Evolutionary conservation across 53 echinoderm and acorn worm genomes (phyloP), one percentile per base, ranked within the genome.

Genomic region (Hippasteria phrygiana): DNA sequence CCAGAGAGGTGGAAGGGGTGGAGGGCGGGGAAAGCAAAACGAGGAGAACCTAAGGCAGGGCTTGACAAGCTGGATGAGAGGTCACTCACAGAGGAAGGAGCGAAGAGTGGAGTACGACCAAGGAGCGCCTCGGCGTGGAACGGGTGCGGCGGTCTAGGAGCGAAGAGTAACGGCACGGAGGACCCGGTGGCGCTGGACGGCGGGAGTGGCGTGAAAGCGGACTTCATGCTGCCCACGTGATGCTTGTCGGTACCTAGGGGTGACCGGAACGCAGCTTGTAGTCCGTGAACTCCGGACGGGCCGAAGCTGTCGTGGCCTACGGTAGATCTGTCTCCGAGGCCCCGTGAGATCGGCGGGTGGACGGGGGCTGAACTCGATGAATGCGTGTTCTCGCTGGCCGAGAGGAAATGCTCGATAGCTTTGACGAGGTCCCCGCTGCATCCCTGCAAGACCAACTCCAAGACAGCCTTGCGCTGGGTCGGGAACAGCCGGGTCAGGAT

Each of bases 351-450:
- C n/a, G 54, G 17, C n/a, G 50, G 47, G 20, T 36, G 40, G 6
- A 29, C 26, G 4, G 70, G 28, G 12, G 32, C 53, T 7, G 70
- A 11, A 35, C 37, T 35, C 11, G 70, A 53, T 17, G 85, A 85
- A 36, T 70, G 71, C 53, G 74, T 22, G 8, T 93, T 31, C 45
- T 99, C 99, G 31, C 70, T 90, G 28, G 99, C 99, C 1, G 95
- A 93, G 28, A 99, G 84, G 75, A 99, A 99, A 74, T 99, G 99
- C 87, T 99, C 99, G 39, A 99, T 99, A 62, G 99, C 96, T 77
- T 96, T 99, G 47, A 99, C 96, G 32, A 99, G 82, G 54, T 99
- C 99, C 1, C 99, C 99, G 78, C 86, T 99, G 89, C 99, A 99
- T 1, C 99, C 99, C 65, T 99, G 99, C 18, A 99, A 88, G 75